Percentiles rank a stretch among this genome's conserved stretches.
phyloP scores from a whole-genome alignment of 64 coral and sea anemone genomes.

The Orbicella faveolata region DNA sequence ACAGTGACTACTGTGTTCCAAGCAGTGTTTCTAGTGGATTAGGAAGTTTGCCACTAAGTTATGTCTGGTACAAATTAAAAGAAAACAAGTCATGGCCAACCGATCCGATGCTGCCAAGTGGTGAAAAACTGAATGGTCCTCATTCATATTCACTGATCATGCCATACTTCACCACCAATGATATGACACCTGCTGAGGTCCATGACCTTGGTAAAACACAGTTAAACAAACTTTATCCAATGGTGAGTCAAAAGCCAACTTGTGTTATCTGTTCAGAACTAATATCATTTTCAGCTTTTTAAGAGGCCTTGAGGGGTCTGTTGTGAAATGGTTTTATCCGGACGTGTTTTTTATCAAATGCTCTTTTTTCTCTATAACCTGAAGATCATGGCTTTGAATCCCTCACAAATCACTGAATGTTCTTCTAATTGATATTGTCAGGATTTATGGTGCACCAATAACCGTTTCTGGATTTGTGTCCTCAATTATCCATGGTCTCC shows the following conservation, averaged over 20 bases:
- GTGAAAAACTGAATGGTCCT: conserved; percentile 61
- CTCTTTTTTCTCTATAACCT: too few relatives aligned
- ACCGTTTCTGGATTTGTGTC: too few relatives aligned
- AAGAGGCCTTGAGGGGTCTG: too few relatives aligned
- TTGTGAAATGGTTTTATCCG: too few relatives aligned
- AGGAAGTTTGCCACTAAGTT: conserved; percentile 68
- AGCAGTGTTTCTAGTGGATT: conserved; percentile 89
- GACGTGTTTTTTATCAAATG: too few relatives aligned
- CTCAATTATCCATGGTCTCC: too few relatives aligned
- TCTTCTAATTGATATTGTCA: too few relatives aligned
- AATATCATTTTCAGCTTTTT: too few relatives aligned
- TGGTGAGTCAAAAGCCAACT: conserved; percentile 8
- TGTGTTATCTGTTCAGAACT: neutral
- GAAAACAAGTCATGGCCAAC: conserved; percentile 40
- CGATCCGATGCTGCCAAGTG: conserved; percentile 37
- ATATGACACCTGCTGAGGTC: conserved; percentile 57
- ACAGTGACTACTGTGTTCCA: conserved; percentile 81
- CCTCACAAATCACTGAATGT: too few relatives aligned
- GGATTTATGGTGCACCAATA: too few relatives aligned
- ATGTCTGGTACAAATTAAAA: conserved; percentile 67
- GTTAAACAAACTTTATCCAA: conserved; percentile 65
- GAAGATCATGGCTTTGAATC: too few relatives aligned
- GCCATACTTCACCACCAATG: conserved; percentile 87
- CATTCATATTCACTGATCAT: conserved; percentile 75
- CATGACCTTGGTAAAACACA: conserved; percentile 61